Base-by-base conservation (phyloP, 2,888 invertebrate species). In the Spodoptera exigua region DNA sequence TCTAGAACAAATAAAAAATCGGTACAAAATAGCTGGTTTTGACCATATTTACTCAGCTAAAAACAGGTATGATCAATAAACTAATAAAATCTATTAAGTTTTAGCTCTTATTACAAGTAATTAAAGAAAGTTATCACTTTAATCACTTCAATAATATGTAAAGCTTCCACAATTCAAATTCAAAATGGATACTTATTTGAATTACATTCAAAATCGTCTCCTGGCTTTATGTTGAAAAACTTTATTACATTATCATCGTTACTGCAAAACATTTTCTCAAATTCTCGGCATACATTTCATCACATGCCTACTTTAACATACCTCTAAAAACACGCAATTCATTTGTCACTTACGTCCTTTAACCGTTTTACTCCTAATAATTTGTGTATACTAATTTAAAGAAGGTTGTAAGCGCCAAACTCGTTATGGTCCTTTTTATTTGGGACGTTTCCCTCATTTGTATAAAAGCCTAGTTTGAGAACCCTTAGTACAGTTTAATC, bases 61-160 rank as follows among this genome's bases (percentile, higher is more conserved):
- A 0, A 5, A 27, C 27, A 27, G 7, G 27, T 27, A 27, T 7
- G 7, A 27, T 5, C 27, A 27, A 27, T 27, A 27, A 27, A 27
- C 27, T 9, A 9, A 27, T 3, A 0, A 27, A 5, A 9, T 5
- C 7, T 9, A 27, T 27, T 27, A 27, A 27, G 27, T 27, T 27
- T 27, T 0, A 27, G 12, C 17, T 17, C 11, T 16, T 40, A 13
- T 40, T 40, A 16, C 16, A 40, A 32, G 43, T 66, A 48, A 66
- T 66, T 66, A 48, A 48, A 48, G 27, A 37, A 48, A 48, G 35
- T 67, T 66, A 49, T 48, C 45, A 32, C 67, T 66, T 58, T 58
- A 39, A 66, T 16, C 18, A 16, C 59, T 40, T 49, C 7, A 66
- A 67, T 59, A 39, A 47, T 66, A 63, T 58, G 67, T 44, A 63